Evolutionary conservation across 2,888 invertebrate species (phyloP).

Genomic region (Eretmocerus hayati): DNA sequence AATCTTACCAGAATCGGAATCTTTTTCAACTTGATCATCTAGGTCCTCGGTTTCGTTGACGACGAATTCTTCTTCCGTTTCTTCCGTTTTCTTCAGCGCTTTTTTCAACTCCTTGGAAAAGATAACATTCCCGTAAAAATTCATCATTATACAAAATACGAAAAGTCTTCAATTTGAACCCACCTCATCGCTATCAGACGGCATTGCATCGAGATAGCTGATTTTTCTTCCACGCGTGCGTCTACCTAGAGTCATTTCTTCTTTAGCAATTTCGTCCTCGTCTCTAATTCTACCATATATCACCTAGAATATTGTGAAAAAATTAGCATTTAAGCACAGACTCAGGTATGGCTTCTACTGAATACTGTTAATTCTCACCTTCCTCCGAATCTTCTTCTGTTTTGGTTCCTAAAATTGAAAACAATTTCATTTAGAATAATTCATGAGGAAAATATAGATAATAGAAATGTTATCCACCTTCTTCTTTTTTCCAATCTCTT

Average conservation of each 20-base stretch:
- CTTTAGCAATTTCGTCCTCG: constrained; percentile 37
- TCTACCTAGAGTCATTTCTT: constrained; percentile 58
- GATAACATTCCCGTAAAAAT: not conserved
- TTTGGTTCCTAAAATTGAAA: constrained; percentile 15
- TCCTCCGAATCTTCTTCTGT: constrained; percentile 22
- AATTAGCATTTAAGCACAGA: too few relatives aligned
- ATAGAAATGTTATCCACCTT: too few relatives aligned
- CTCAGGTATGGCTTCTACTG: too few relatives aligned
- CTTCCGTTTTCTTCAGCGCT: constrained; percentile 46
- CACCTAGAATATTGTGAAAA: too few relatives aligned
- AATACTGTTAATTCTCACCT: too few relatives aligned
- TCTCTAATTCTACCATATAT: constrained; percentile 45
- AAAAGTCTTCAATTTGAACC: constrained; percentile 26
- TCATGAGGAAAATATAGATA: not conserved
- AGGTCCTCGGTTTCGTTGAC: constrained; percentile 49
- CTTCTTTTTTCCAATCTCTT: constrained; percentile 26
- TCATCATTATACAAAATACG: not conserved
- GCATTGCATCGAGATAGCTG: constrained; percentile 69
- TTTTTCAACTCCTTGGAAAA: constrained; percentile 44
- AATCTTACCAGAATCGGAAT: constrained; percentile 43
- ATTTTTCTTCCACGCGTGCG: constrained; percentile 68
- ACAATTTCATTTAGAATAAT: not conserved
- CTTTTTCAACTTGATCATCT: constrained; percentile 46
- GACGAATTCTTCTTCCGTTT: constrained; percentile 51
- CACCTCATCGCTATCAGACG: constrained; percentile 69